phyloP scores from a whole-genome alignment of 1,140 invertebrate species.

The Achatina immaculata region DNA sequence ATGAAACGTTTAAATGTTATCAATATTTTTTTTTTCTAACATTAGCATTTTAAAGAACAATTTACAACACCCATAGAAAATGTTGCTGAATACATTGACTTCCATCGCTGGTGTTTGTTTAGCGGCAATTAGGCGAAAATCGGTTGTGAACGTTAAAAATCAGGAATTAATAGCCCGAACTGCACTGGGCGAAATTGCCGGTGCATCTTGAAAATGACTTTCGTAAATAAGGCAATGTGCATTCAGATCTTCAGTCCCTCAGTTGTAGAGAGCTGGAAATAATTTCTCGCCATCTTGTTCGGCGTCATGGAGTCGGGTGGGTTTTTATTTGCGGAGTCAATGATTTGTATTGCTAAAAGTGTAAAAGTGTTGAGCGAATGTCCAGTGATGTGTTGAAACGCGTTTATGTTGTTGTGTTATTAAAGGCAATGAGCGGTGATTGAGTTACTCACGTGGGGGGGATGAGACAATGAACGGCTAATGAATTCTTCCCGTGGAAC shows the following conservation, averaged over 20 bases:
- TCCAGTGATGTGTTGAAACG: not conserved
- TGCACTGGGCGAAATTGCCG: not conserved
- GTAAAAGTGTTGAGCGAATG: not conserved
- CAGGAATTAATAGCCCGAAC: not conserved
- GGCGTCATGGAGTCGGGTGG: not conserved
- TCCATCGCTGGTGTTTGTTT: not conserved
- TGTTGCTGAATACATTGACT: not conserved
- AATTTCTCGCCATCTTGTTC: not conserved
- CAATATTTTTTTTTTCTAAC: no score
- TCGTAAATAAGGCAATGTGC: not conserved
- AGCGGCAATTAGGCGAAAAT: not conserved
- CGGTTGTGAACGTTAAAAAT: not conserved
- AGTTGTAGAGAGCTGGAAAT: no score
- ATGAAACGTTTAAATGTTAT: not conserved
- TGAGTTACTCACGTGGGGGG: not conserved
- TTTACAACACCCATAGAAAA: not conserved
- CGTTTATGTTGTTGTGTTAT: not conserved
- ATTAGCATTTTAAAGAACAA: not conserved
- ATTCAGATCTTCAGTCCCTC: not conserved
- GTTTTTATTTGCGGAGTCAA: not conserved
- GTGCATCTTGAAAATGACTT: not conserved
- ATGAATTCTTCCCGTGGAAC: not conserved
- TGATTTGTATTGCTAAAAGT: not conserved
- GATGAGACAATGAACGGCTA: not conserved
- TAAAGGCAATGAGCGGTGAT: not conserved